Base-by-base conservation (phyloP, 2,797 vertebrate genomes). In the Diplodus sargus region DNA sequence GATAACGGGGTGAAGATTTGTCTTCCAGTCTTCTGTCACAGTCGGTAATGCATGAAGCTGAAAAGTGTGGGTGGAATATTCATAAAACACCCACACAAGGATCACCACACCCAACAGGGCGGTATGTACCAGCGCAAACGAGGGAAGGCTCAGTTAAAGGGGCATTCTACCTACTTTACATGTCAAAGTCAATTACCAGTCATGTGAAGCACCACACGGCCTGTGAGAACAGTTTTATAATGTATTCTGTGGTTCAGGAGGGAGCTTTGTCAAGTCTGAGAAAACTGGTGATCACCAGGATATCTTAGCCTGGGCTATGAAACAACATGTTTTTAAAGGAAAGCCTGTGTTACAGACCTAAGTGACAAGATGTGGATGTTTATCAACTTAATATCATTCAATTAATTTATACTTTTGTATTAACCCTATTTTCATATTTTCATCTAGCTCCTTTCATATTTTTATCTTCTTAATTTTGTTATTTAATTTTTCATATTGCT, bases 161-260 rank as follows among this genome's bases (percentile, higher is more conserved):
- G 74, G 64, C 80, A 85, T 76, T 76, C 65, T 59, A 76, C 84
- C 76, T 80, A 83, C 76, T 82, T 83, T 81, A 70, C 71, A 85
- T 77, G 73, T 84, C 75, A 84, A 56, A 85, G 70, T 80, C 72
- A 83, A 75, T 77, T 60, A 66, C 66, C 13, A 57, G 69, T 76
- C 69, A 83, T 65, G 71, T 73, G 20, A 69, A 63, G 73, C n/a
- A 67, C 61, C 39, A 56, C 74, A 53, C 70, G 59, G 78, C 48
- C 68, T 86, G 74, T 86, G 79, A 87, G 82, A 82, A 82, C 72
- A 49, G 72, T 63, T 67, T 63, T 73, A n/a, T 54, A 68, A 78
- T 79, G 70, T 73, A 60, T 64, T 78, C 62, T 80, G 85, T 82
- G 81, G 87, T 87, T 83, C 20, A 70, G 57, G 49, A 43, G 62